Percentiles rank a stretch among this genome's conserved stretches.
phyloP scores from a whole-genome alignment of 2,888 invertebrate genomes.

The Drosophila histrio region DNA sequence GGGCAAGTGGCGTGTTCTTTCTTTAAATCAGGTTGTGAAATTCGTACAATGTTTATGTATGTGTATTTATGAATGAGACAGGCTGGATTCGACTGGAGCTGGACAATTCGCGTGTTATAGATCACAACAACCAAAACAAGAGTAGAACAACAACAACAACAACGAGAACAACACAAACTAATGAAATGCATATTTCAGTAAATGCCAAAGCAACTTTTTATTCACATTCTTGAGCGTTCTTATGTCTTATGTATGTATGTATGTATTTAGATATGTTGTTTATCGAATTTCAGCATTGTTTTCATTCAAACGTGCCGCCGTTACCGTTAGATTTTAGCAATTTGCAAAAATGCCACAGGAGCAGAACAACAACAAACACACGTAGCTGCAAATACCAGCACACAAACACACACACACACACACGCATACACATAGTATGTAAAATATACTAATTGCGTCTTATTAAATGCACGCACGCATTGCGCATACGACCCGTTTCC shows the following conservation, averaged over 20 bases:
- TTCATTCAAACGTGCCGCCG: slow-evolving; percentile 36
- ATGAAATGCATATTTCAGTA: slow-evolving; percentile 56
- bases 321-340: slow-evolving; percentile 57
- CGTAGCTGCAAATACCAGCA: slow-evolving; percentile 29
- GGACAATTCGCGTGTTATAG: slow-evolving; percentile 30
- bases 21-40: slow-evolving; percentile 76
- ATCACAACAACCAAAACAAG: slow-evolving; percentile 25
- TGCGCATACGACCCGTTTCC: slow-evolving; percentile 70
- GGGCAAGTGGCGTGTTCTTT: slow-evolving; percentile 64
- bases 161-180: slow-evolving; percentile 17
- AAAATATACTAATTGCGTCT: slow-evolving; percentile 54
- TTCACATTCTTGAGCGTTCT: slow-evolving; percentile 53
- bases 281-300: slow-evolving; percentile 14
- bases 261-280: not conserved
- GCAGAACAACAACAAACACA: slow-evolving; percentile 21
- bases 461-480: slow-evolving; percentile 40
- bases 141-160: slow-evolving; percentile 18
- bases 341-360: slow-evolving; percentile 16
- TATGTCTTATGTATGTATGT: not conserved
- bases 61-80: slow-evolving; percentile 67
- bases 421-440: slow-evolving; percentile 19
- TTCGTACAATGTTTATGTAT: slow-evolving; percentile 29
- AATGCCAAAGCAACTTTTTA: slow-evolving; percentile 55
- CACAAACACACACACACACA: slow-evolving; percentile 1
- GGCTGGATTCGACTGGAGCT: slow-evolving; percentile 10